A percentile compares a stretch with the other conserved stretches of the same genome.
These are phyloP conservation scores for Oscheius myriophilus DNA, from an alignment of 2,888 invertebrate genomes.

Conservation along the genomic window DNA sequence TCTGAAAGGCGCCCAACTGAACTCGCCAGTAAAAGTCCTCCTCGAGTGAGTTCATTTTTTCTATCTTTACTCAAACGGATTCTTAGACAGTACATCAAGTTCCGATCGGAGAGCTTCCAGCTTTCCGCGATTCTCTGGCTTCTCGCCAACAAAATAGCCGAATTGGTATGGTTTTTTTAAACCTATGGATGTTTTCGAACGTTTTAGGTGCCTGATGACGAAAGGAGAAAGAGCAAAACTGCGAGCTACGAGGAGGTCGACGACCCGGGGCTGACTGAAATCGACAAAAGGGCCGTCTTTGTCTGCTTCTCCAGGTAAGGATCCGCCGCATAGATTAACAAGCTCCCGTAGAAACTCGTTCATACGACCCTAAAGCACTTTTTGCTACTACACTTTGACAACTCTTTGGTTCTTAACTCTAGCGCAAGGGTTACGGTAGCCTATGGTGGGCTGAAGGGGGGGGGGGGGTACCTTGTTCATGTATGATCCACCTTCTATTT, in stretches of 20 bases:
- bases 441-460: too few relatives aligned
- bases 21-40: conserved; percentile 22
- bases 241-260: conserved; percentile 15
- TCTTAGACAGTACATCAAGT: conserved; percentile 35
- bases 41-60: conserved; percentile 30
- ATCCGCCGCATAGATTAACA: too few relatives aligned
- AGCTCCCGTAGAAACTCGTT: too few relatives aligned
- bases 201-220: conserved; percentile 36
- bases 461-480: too few relatives aligned
- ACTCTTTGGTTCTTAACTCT: too few relatives aligned
- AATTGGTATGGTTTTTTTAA: conserved; percentile 31
- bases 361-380: too few relatives aligned
- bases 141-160: conserved; percentile 44
- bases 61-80: neutral
- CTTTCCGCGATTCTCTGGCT: conserved; percentile 43
- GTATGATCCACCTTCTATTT: too few relatives aligned
- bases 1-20: conserved; percentile 30
- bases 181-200: too few relatives aligned
- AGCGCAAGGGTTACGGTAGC: too few relatives aligned
- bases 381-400: too few relatives aligned
- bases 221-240: conserved; percentile 26
- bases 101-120: conserved; percentile 37
- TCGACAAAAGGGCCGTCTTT: conserved; percentile 23
- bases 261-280: conserved; percentile 11
- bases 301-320: conserved; percentile 15